Conservation (phyloP, 2,797 vertebrate species). For the Typhlichthys eigenmanni region DNA sequence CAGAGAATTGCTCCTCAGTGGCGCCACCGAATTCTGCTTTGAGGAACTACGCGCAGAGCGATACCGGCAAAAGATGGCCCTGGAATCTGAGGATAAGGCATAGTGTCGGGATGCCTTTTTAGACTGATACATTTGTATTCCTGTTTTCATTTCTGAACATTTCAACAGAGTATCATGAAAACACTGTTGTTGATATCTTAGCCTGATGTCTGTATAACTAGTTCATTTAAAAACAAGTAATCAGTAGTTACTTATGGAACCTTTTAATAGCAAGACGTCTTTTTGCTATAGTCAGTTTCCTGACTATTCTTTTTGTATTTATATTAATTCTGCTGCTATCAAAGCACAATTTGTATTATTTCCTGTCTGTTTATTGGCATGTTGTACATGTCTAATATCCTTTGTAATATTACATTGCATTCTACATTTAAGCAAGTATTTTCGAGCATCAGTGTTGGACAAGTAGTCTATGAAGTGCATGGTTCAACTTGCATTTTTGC, state of each 20-base stretch:
- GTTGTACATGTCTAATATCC: neutral
- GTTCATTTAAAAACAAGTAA: neutral
- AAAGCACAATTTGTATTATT: neutral
- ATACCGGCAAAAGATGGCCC: conserved; percentile 82
- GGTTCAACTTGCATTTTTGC: too few relatives aligned
- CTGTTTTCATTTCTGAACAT: neutral
- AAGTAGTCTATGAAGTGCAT: neutral
- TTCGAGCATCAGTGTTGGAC: neutral
- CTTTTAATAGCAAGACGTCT: conserved; percentile 10
- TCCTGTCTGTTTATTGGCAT: conserved; percentile 13
- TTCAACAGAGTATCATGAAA: conserved; percentile 17
- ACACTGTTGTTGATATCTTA: conserved; percentile 33
- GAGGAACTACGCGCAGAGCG: conserved; percentile 92
- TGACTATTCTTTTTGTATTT: conserved; percentile 1
- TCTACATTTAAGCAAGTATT: conserved; percentile 8
- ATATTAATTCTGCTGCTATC: neutral
- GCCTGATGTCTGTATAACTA: neutral
- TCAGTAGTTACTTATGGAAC: conserved; percentile 2
- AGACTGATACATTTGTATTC: neutral
- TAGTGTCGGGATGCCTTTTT: conserved; percentile 6
- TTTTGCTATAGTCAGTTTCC: neutral
- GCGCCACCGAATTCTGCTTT: conserved; percentile 90
- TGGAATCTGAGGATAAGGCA: conserved; percentile 34
- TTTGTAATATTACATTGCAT: conserved; percentile 4
- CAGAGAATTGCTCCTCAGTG: conserved; percentile 89